Conservation (phyloP, 2,888 invertebrate species). For the Melangyna quadrimaculata region DNA sequence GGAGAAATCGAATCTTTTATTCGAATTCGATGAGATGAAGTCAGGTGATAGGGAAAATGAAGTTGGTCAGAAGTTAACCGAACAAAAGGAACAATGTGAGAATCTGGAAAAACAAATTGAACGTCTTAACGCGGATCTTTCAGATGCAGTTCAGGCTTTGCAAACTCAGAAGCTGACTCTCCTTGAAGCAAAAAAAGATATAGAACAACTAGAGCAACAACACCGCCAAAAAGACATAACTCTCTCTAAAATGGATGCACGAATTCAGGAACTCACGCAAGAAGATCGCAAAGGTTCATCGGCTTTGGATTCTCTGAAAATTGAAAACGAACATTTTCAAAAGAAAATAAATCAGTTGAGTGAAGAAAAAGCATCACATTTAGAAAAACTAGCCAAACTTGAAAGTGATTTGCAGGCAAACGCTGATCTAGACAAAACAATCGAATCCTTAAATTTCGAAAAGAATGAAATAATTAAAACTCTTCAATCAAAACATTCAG, state of each 20-base stretch:
- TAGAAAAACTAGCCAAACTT: constrained; percentile 72
- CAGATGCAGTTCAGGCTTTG: constrained; percentile 74
- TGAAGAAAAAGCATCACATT: constrained; percentile 67
- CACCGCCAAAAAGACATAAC: constrained; percentile 55
- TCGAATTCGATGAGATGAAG: constrained; percentile 77
- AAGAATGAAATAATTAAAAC: constrained; percentile 87
- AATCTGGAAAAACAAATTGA: constrained; percentile 75
- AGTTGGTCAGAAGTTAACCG: constrained; percentile 67
- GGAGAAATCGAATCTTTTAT: constrained; percentile 76
- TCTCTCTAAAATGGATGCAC: constrained; percentile 67
- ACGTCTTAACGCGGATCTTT: constrained; percentile 75
- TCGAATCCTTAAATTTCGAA: constrained; percentile 81
- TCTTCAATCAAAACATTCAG: constrained; percentile 91
- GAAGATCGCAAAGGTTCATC: constrained; percentile 56
- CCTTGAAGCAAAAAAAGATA: constrained; percentile 72
- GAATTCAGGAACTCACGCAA: constrained; percentile 55
- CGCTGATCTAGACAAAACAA: constrained; percentile 74
- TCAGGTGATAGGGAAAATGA: constrained; percentile 73
- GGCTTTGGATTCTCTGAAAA: constrained; percentile 56
- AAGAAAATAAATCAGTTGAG: constrained; percentile 51
- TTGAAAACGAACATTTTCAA: constrained; percentile 55
- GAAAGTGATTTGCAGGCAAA: constrained; percentile 72
- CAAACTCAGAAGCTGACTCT: constrained; percentile 74
- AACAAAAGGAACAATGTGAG: constrained; percentile 73
- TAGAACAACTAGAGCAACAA: constrained; percentile 74